Percentiles rank a stretch among this genome's conserved stretches.
These are phyloP conservation scores for Oreochromis aureus DNA, from an alignment of 2,113 vertebrate species.

Conservation along the genomic window DNA sequence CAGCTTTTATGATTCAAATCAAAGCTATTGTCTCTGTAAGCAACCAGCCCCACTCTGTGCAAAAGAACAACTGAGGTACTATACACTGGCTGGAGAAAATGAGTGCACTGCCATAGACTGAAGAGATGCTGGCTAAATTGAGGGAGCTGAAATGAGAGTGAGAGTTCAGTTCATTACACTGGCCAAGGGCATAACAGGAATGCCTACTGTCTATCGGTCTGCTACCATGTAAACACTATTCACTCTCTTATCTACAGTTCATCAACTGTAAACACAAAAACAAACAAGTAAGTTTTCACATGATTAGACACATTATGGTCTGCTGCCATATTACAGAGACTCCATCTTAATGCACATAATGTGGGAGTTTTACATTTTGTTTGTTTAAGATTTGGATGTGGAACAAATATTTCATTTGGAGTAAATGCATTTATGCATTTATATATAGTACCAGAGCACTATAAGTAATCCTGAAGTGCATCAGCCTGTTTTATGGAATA, in stretches of 20 bases:
- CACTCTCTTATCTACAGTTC: constrained; percentile 35
- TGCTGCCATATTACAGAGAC: not conserved
- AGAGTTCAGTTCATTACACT: not conserved
- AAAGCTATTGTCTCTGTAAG: constrained; percentile 73
- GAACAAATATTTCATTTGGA: not conserved
- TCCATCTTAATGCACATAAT: not conserved
- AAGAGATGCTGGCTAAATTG: constrained; percentile 26
- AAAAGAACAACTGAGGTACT: constrained; percentile 71
- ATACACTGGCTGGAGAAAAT: constrained; percentile 55
- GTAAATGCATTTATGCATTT: not conserved
- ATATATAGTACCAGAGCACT: not conserved
- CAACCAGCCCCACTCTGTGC: constrained; percentile 66
- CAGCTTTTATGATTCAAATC: constrained; percentile 79
- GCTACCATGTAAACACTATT: constrained; percentile 47
- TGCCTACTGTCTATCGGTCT: constrained; percentile 35
- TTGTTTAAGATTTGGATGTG: not conserved
- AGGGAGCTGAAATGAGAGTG: constrained; percentile 8
- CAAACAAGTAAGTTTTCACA: constrained; percentile 23
- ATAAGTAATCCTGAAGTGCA: not conserved
- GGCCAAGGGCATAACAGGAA: constrained; percentile 23
- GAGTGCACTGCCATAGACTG: constrained; percentile 46
- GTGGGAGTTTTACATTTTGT: not conserved
- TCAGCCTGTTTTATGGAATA: not conserved
- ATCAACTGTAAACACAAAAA: constrained; percentile 44
- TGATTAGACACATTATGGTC: not conserved